phyloP scores from a whole-genome alignment of 2,113 vertebrate genomes.

The Mormyrus lacerda region DNA sequence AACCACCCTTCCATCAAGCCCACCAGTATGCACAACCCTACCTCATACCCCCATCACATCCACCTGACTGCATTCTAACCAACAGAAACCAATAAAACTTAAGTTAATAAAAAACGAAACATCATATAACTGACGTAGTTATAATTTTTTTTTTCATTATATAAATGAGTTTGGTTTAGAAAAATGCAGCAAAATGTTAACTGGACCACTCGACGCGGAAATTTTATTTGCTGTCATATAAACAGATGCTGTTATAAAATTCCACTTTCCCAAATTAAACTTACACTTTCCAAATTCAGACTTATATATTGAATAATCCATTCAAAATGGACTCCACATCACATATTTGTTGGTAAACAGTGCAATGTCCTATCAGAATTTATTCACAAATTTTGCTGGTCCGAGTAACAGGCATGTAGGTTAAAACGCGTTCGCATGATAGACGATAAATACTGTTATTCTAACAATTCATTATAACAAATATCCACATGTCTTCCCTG shows the following conservation, averaged over 20 bases:
- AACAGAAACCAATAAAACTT: neutral
- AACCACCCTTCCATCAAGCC: neutral
- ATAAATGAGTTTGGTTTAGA: neutral
- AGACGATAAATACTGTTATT: neutral
- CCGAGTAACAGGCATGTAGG: neutral
- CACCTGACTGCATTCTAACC: neutral
- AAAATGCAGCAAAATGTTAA: neutral
- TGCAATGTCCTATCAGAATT: neutral
- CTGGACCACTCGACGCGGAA: neutral
- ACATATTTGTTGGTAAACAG: conserved; percentile 2
- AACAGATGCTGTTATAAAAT: neutral
- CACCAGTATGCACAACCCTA: neutral
- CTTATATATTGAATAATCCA: neutral
- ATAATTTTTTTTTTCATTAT: neutral
- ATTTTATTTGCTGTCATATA: neutral
- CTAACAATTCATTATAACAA: neutral
- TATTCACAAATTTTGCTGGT: neutral
- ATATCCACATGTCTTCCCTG: conserved; percentile 2
- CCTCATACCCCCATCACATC: neutral
- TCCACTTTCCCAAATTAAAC: neutral
- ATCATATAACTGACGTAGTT: neutral
- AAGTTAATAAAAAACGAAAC: neutral
- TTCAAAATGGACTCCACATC: conserved; percentile 21
- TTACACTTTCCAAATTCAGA: neutral
- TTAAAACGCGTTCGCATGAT: neutral